Evolutionary conservation across 2,888 invertebrate species (phyloP).

Genomic region (Apodemia mormo): DNA sequence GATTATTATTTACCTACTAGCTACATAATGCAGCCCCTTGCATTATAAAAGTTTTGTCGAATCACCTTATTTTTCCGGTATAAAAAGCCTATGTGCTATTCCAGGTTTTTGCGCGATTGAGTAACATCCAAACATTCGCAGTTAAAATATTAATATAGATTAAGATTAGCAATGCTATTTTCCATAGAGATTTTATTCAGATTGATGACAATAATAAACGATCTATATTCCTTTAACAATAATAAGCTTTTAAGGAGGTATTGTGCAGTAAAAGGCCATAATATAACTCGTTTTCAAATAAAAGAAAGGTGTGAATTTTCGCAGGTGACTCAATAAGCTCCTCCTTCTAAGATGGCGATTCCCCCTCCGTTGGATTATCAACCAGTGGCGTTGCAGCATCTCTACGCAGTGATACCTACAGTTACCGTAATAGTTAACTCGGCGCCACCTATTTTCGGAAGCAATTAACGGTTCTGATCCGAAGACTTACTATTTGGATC

Average conservation of each 20-base stretch:
- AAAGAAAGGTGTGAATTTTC: slow-evolving; percentile 82
- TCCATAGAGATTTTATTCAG: slow-evolving; percentile 29
- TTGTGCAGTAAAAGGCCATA: slow-evolving; percentile 76
- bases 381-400: slow-evolving; percentile 70
- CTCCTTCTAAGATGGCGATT: slow-evolving; percentile 78
- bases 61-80: too few species aligned
- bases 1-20: too few species aligned
- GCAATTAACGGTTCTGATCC: slow-evolving; percentile 55
- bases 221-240: slow-evolving; percentile 69
- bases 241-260: slow-evolving; percentile 77
- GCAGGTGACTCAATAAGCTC: slow-evolving; percentile 67
- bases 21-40: too few species aligned
- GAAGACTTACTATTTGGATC: slow-evolving; percentile 16
- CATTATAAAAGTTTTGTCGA: too few species aligned
- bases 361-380: slow-evolving; percentile 59
- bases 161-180: neutral
- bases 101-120: too few species aligned
- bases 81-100: too few species aligned
- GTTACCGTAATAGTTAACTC: slow-evolving; percentile 49
- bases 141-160: neutral
- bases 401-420: slow-evolving; percentile 69
- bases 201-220: slow-evolving; percentile 72
- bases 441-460: slow-evolving; percentile 78
- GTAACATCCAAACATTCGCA: neutral
- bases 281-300: slow-evolving; percentile 80